Evolutionary conservation across 2,888 invertebrate species (phyloP), one percentile per base, ranked within the genome.

Genomic region (Ormyrus rosae): DNA sequence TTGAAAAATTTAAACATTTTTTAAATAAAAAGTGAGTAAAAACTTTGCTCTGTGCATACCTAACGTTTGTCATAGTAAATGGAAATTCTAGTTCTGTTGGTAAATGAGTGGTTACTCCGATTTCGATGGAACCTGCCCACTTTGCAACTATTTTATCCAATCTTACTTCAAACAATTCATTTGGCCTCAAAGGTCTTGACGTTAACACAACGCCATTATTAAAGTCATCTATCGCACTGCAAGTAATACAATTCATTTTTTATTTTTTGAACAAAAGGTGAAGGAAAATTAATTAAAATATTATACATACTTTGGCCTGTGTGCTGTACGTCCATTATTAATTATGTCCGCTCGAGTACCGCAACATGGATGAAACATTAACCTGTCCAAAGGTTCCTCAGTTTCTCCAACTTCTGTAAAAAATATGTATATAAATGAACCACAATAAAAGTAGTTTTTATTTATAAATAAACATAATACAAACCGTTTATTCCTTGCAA

Each of bases 71-170:
- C 97, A 98, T 97, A 68, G 97, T 98, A 87, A 96, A 97, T 48
- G 98, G 98, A 92, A 96, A 96, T 85, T 97, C 95, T 83, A 97
- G 92, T 88, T 96, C 96, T 73, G 95, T 94, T 0, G 98, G 97
- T 84, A 95, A 95, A 91, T 97, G 97, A 80, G 96, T 97, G 73
- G 98, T 98, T 80, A 97, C 96, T 84, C 97, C 97, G 91, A 97
- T 96, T 92, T 98, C 98, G 84, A 98, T 96, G 61, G 97, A 97
- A 56, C 98, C 98, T 53, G 97, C 97, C 98, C 98, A 98, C 91
- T 98, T 96, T 46, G 96, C 96, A 46, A 98, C 96, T 86, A 98
- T 96, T 87, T 96, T 94, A 89, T 98, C 98, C 77, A 98, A 92
- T 73, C 96, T 93, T 76, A 98, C 97, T 93, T 98, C 98, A 91